A percentile compares a stretch with the other conserved stretches of the same genome.
Evolutionary conservation across 2,113 vertebrate genomes (phyloP).

Genomic region (Nothoprocta pentlandii): DNA sequence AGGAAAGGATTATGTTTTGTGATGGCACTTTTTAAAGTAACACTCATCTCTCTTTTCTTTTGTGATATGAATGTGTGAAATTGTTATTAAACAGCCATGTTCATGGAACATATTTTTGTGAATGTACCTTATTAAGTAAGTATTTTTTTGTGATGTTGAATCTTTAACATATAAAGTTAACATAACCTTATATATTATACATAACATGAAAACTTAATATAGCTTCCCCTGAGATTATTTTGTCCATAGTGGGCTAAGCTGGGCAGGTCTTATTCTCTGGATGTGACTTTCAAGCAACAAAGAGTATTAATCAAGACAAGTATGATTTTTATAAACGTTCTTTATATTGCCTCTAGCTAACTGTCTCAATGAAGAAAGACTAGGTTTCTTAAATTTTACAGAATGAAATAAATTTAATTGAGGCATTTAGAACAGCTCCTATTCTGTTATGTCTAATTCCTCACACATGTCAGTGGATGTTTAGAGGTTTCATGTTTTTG

Average conservation of each 20-base stretch:
- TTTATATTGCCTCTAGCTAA: background rate
- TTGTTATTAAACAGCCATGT: background rate
- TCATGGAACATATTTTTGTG: background rate
- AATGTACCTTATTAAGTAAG: background rate
- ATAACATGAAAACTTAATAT: background rate
- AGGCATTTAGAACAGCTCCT: background rate
- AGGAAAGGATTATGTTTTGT: background rate
- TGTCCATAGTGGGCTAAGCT: background rate
- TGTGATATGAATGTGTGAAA: background rate
- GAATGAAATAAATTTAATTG: slow-evolving; percentile 35
- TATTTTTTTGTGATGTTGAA: background rate
- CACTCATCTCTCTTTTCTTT: background rate
- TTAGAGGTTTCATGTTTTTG: background rate
- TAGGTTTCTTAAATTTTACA: background rate
- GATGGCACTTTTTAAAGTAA: background rate
- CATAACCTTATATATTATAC: too few relatives aligned
- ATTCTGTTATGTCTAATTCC: background rate
- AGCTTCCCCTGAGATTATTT: background rate
- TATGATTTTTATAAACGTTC: background rate
- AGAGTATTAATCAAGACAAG: background rate
- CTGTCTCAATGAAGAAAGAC: background rate
- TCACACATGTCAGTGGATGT: background rate
- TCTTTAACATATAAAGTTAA: background rate
- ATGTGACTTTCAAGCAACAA: background rate
- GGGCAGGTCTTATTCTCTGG: background rate